Percentiles rank a stretch among this genome's conserved stretches.
phyloP scores from a whole-genome alignment of 2,113 vertebrate genomes.

The Bujurquina vittata region DNA sequence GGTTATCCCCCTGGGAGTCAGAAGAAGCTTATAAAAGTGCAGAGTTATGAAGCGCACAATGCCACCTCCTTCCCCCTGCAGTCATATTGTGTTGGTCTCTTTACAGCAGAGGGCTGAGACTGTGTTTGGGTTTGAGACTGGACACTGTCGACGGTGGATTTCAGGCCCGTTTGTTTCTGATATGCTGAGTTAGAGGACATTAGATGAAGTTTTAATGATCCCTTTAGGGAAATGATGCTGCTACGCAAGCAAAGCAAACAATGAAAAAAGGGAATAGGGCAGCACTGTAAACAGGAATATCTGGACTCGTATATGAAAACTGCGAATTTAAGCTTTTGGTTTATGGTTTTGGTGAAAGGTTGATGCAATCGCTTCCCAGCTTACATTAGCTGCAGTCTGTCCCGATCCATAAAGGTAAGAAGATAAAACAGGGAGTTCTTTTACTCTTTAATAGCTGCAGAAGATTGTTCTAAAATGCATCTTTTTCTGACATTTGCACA shows the following conservation, averaged over 20 bases:
- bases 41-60: slow-evolving; percentile 16
- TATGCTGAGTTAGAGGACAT: slow-evolving; percentile 9
- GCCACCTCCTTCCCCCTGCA: neutral
- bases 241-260: slow-evolving; percentile 7
- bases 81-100: neutral
- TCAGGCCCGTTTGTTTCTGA: neutral
- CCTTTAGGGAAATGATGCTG: neutral
- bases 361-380: neutral
- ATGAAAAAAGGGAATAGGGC: no score
- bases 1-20: slow-evolving; percentile 23
- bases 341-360: neutral
- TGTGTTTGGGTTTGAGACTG: neutral
- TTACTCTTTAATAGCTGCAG: neutral
- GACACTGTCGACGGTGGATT: neutral
- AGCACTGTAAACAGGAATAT: neutral
- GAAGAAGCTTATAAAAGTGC: slow-evolving; percentile 25
- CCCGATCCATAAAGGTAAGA: neutral
- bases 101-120: neutral
- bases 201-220: neutral
- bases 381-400: neutral
- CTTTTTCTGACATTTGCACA: accelerated
- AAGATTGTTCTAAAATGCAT: neutral
- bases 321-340: neutral
- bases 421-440: neutral
- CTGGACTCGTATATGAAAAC: neutral